Evolutionary conservation across 2,888 invertebrate genomes (phyloP).

Genomic region (Coenonympha glycerion): DNA sequence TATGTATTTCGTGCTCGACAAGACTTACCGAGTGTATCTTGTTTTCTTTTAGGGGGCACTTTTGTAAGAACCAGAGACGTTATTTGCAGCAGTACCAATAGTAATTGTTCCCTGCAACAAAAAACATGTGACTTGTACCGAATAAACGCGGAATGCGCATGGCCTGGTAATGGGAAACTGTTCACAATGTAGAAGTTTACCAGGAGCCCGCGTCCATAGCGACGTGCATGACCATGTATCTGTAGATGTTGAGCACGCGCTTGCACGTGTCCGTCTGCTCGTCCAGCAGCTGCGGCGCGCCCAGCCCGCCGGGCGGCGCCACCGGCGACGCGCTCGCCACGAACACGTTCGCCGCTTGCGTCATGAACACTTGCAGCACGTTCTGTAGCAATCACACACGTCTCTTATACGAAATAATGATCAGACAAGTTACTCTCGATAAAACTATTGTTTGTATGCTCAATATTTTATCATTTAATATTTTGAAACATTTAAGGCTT

Average conservation of each 20-base stretch:
- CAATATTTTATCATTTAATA: no score
- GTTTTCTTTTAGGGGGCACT: slow-evolving; percentile 84
- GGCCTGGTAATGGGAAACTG: no score
- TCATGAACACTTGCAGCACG: slow-evolving; percentile 91
- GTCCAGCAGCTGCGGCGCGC: slow-evolving; percentile 80
- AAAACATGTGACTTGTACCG: no score
- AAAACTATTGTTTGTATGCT: no score
- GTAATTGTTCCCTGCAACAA: slow-evolving; percentile 85
- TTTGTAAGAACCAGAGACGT: slow-evolving; percentile 91
- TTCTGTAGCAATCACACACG: slow-evolving; percentile 78
- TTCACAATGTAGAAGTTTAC: no score
- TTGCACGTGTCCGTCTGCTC: slow-evolving; percentile 98
- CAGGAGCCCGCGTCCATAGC: slow-evolving; percentile 94
- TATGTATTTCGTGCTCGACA: no score
- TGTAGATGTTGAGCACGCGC: slow-evolving; percentile 94
- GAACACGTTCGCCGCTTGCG: slow-evolving; percentile 96
- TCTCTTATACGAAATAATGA: not conserved
- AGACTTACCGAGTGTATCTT: slow-evolving; percentile 80
- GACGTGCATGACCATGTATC: slow-evolving; percentile 98
- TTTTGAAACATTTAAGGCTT: no score
- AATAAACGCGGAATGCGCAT: no score
- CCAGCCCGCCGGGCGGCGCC: slow-evolving; percentile 75
- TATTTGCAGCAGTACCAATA: slow-evolving; percentile 91
- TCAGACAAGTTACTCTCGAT: not conserved
- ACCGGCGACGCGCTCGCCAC: slow-evolving; percentile 80